Conservation (phyloP, 1,140 invertebrate genomes). For the Macrotrachela quadricornifera region DNA sequence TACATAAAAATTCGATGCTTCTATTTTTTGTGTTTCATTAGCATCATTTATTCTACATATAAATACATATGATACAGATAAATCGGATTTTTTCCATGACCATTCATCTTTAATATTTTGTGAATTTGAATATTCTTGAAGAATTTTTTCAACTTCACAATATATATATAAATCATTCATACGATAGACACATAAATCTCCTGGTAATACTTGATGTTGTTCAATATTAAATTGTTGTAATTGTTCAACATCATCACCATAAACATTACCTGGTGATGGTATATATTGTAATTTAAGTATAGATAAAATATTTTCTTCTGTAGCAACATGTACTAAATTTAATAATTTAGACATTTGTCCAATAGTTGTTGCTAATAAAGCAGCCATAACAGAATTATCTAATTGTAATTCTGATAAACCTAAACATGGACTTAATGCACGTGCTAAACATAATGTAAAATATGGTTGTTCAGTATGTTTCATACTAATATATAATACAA, state of each 20-base stretch:
- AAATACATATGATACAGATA: neutral
- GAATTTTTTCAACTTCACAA: neutral
- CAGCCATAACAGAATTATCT: conserved; percentile 1
- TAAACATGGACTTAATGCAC: neutral
- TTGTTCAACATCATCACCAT: conserved; percentile 6
- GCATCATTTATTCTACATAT: neutral
- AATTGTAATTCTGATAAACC: neutral
- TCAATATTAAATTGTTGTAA: neutral
- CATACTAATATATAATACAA: conserved; percentile 2
- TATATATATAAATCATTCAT: conserved; percentile 1
- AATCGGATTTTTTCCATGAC: too few relatives aligned
- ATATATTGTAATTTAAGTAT: conserved; percentile 7
- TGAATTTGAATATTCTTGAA: neutral
- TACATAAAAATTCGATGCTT: conserved; percentile 3
- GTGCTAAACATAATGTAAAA: conserved; percentile 5
- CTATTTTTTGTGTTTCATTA: neutral
- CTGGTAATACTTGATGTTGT: neutral
- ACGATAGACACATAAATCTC: conserved; percentile 5
- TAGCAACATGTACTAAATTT: conserved; percentile 2
- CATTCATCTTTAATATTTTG: neutral
- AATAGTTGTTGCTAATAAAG: conserved; percentile 1
- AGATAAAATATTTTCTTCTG: conserved; percentile 9
- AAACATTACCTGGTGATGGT: conserved; percentile 2
- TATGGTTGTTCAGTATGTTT: conserved; percentile 9
- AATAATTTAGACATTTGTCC: conserved; percentile 2